A percentile compares a stretch with the other conserved stretches of the same genome.
These are phyloP conservation scores for Acanthosepion lycidas DNA, from an alignment of 2,888 invertebrate genomes.

Conservation along the genomic window DNA sequence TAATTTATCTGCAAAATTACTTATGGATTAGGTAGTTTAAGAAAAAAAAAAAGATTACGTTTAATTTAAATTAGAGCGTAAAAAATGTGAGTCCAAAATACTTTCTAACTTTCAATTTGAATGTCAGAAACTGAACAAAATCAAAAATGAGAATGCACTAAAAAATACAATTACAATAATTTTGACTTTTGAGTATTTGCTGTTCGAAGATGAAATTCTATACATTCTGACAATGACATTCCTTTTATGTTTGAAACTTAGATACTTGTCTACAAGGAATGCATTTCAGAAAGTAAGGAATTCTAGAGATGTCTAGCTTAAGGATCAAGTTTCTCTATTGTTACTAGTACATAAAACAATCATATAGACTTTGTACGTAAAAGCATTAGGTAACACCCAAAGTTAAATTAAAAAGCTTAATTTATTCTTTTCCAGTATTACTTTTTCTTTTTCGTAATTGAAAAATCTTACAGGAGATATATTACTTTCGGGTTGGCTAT, in stretches of 20 bases:
- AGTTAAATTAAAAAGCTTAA: too few relatives aligned
- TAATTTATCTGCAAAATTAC: background rate
- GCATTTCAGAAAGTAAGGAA: slow-evolving; percentile 17
- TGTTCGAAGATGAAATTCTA: background rate
- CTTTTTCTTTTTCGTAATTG: too few relatives aligned
- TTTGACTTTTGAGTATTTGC: background rate
- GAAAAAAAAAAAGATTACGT: background rate
- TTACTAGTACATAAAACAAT: background rate
- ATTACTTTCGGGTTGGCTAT: too few relatives aligned
- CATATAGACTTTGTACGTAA: background rate
- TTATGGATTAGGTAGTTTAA: background rate
- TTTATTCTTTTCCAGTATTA: too few relatives aligned
- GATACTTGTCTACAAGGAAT: background rate
- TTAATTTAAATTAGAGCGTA: background rate
- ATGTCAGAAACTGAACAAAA: background rate
- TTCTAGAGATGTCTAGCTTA: background rate
- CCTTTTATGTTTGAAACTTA: slow-evolving; percentile 33
- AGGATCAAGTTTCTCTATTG: slow-evolving; percentile 14
- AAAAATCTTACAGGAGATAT: too few relatives aligned
- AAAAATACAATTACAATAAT: background rate
- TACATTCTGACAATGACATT: background rate
- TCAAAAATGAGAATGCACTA: background rate
- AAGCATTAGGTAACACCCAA: too few relatives aligned
- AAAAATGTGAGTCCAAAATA: background rate
- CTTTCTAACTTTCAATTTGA: background rate